A percentile compares a stretch with the other conserved stretches of the same genome.
Evolutionary conservation across 2,888 invertebrate genomes (phyloP).

Genomic region (Ormyrus nitidulus): DNA sequence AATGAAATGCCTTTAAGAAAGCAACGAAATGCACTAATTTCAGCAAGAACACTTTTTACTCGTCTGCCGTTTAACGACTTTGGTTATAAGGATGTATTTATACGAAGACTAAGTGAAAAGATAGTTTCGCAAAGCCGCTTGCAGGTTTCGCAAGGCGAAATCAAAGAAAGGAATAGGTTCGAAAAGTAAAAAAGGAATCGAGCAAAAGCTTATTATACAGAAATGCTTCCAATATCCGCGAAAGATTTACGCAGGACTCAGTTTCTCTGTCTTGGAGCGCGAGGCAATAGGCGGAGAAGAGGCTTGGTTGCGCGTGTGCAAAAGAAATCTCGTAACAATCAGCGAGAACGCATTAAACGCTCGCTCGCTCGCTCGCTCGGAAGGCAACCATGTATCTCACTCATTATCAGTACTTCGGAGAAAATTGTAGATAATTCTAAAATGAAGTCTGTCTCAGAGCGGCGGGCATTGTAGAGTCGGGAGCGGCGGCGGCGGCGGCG

Average conservation of each 20-base stretch:
- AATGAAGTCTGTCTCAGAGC: conserved; percentile 46
- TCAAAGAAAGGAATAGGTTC: conserved; percentile 25
- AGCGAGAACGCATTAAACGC: conserved; percentile 46
- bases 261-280: neutral
- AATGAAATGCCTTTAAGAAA: too few species aligned
- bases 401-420: conserved; percentile 55
- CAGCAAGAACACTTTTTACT: too few species aligned
- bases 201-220: conserved; percentile 39
- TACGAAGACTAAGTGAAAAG: too few species aligned
- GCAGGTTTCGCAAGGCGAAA: conserved; percentile 4
- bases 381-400: conserved; percentile 51
- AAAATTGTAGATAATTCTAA: conserved; percentile 56
- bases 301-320: neutral
- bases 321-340: conserved; percentile 53
- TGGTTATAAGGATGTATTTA: too few species aligned
- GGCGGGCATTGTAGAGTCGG: neutral
- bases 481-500: neutral
- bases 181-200: conserved; percentile 21
- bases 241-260: conserved; percentile 44
- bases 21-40: too few species aligned
- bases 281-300: neutral
- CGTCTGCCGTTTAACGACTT: too few species aligned
- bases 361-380: conserved; percentile 16
- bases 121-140: conserved; percentile 12
- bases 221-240: conserved; percentile 27